Base-by-base conservation (phyloP, 2,797 vertebrate genomes). In the Brachymystax lenok region DNA sequence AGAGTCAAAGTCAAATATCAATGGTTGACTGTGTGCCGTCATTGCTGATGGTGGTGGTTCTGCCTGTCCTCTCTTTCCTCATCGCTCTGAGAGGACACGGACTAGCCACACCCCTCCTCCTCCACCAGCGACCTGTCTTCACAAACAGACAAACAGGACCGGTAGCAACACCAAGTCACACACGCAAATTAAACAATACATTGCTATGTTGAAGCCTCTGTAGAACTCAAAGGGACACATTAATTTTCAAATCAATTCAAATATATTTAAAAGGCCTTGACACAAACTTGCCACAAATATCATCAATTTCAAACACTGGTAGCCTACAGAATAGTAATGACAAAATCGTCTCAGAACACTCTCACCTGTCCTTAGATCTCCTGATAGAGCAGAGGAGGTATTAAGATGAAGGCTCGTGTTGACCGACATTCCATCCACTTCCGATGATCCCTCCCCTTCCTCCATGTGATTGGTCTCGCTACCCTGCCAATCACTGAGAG, bases 401-500 rank as follows among this genome's bases (percentile, higher is more conserved):
- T 74, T 77, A 6, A 16, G n/a, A 50, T 73, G 52, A 14, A 21
- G 56, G 30, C 33, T 54, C 1, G 51, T 7, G 50, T 21, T n/a
- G 30, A 28, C 33, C 24, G 52, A 30, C 24, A 50, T 46, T 3
- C 73, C 74, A 24, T 68, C 79, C 54, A 46, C 27, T 1, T 30
- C 59, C 1, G 40, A 61, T 24, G 59, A 14, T 16, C 68, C 71
- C 54, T 71, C 81, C 59, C 40, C 21, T 7, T 61, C 30, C 68
- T 61, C 75, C 3, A 12, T 24, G 24, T 40, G 71, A 63, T 35
- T 59, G 63, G 51, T 30, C 52, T 69, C 33, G 6, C 21, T 56
- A 30, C 63, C 79, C 59, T 83, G 81, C 80, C 70, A 83, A 46
- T 88, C 81, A 1, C 12, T 82, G 21, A 86, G 80, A n/a, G 83